A percentile compares a stretch with the other conserved stretches of the same genome.
Evolutionary conservation across 2,113 vertebrate species (phyloP).

Genomic region (Petromus typicus): DNA sequence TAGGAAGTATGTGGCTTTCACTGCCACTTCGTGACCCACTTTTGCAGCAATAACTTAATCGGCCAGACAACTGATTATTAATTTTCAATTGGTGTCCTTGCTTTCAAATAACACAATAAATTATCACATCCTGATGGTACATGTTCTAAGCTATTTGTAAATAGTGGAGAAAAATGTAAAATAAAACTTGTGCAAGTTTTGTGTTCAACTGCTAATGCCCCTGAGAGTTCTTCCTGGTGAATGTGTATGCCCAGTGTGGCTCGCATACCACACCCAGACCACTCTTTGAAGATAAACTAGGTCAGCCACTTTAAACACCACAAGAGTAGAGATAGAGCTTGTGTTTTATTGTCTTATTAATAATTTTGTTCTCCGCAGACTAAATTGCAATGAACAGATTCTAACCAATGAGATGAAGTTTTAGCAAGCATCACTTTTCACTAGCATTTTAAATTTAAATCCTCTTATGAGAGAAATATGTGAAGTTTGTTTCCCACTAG

Average conservation of each 20-base stretch:
- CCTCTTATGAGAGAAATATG: slow-evolving; percentile 32
- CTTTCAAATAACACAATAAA: slow-evolving; percentile 27
- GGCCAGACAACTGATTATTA: background rate
- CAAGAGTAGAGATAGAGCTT: slow-evolving; percentile 57
- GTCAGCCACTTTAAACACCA: slow-evolving; percentile 63
- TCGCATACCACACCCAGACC: slow-evolving; percentile 52
- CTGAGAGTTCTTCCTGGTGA: slow-evolving; percentile 63
- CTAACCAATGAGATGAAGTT: slow-evolving; percentile 47
- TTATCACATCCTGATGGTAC: background rate
- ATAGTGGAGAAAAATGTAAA: slow-evolving; percentile 24
- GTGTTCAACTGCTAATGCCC: slow-evolving; percentile 10
- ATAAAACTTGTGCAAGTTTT: slow-evolving; percentile 53
- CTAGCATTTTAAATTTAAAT: slow-evolving; percentile 59
- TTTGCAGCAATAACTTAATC: background rate
- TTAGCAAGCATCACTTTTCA: slow-evolving; percentile 36
- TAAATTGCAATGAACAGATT: slow-evolving; percentile 38
- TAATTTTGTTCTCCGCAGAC: slow-evolving; percentile 61
- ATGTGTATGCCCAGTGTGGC: slow-evolving; percentile 3
- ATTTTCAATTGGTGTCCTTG: background rate
- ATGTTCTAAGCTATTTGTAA: slow-evolving; percentile 28
- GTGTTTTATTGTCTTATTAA: slow-evolving; percentile 72
- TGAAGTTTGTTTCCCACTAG: background rate
- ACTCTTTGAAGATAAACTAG: slow-evolving; percentile 39
- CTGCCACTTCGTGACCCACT: background rate
- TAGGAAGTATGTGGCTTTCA: background rate